Base-by-base conservation (phyloP, 1,140 invertebrate species). In the Lepidostoma basale region DNA sequence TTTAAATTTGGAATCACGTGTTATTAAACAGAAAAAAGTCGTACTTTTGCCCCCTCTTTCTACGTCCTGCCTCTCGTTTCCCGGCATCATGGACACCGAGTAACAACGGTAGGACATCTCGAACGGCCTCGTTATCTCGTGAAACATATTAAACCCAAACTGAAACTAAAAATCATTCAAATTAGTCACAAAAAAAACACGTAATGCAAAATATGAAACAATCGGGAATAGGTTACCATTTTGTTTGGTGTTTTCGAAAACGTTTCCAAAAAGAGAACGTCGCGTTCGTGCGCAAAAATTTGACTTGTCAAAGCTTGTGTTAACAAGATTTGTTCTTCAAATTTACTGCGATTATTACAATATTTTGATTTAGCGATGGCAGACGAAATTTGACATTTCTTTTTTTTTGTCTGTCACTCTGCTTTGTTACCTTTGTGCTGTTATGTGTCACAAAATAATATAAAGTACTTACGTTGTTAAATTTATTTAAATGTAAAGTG, bases 1-100 rank as follows among this genome's bases (percentile, higher is more conserved):
- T 12, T 12, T 36, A 6, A 36, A 36, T 36, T 36, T 36, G 10
- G 5, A 36, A 6, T 36, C 33, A 36, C 10, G 10, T 12, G 14
- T 36, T 2, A 36, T 36, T 36, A 36, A 6, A 36, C 14, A n/a
- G 33, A 36, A 36, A 36, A 36, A 36, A 36, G 1, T 36, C 33
- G 9, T 36, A 97, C 95, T 98, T 89, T 98, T 98, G 74, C 96
- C 96, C 75, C 97, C 97, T 76, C 92, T 88, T 85, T 99, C 97
- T n/a, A 99, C 95, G 82, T 98, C 95, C 76, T 94, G 89, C 70
- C 96, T 85, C 74, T 98, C 96, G 77, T 94, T 94, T 65, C 95
- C 94, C 30, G 94, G 94, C 42, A 98, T 80, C 96, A 99, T 97
- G 1, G 95, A 96, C 0, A 98, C 95, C 1, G 96, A 98, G 81